phyloP scores from a whole-genome alignment of 2,797 vertebrate genomes.

The Macropus fuliginosus region DNA sequence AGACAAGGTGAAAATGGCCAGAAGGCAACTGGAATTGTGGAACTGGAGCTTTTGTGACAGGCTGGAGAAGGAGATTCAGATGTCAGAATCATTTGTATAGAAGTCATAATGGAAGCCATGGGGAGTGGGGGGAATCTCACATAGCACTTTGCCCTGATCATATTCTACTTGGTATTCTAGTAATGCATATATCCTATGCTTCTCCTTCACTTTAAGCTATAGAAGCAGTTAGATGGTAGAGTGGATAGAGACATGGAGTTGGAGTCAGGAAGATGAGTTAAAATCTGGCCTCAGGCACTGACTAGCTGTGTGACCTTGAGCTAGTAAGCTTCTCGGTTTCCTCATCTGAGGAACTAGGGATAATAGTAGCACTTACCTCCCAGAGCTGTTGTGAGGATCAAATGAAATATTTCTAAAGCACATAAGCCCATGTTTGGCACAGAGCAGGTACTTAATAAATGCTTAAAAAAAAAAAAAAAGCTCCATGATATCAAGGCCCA shows the following conservation, averaged over 20 bases:
- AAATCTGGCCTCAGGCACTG: too few species aligned
- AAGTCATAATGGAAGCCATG: neutral
- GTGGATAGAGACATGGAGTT: too few species aligned
- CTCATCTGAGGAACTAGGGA: neutral
- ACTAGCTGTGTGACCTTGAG: too few species aligned
- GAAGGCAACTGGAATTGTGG: neutral
- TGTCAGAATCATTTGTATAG: neutral
- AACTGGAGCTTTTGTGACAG: neutral
- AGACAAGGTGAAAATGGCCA: neutral
- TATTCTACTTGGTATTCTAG: neutral
- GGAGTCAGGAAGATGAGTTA: too few species aligned
- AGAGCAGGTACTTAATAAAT: neutral
- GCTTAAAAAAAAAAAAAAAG: neutral
- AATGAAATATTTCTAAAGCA: neutral
- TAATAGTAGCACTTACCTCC: neutral
- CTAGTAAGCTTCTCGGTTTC: too few species aligned
- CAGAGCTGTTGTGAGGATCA: neutral
- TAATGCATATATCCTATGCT: neutral
- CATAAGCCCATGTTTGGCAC: neutral
- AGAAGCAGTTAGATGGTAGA: too few species aligned
- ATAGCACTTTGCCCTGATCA: neutral
- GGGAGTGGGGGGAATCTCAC: neutral
- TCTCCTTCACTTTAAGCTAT: too few species aligned
- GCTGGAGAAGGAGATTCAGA: neutral
- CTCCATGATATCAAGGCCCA: neutral